These are phyloP conservation scores for Trichogramma pretiosum DNA, from an alignment of 1,140 invertebrate genomes.

Conservation along the genomic window DNA sequence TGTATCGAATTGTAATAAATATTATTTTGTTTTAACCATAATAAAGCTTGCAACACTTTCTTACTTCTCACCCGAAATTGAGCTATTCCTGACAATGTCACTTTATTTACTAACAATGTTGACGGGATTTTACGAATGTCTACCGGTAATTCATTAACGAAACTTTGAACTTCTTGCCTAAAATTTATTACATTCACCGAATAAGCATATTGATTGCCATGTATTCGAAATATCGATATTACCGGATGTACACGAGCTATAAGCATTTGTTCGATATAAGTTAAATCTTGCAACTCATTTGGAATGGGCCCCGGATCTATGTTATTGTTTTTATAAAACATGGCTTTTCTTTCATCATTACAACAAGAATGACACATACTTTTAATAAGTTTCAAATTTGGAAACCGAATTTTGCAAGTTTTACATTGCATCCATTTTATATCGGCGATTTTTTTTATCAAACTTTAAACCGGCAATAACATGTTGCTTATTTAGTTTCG, in stretches of 20 bases:
- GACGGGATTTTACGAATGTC: no score
- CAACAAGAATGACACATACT: background rate
- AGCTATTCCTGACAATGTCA: background rate
- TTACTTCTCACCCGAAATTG: background rate
- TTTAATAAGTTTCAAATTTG: background rate
- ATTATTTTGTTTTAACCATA: background rate
- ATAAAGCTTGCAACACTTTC: background rate
- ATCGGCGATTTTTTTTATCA: background rate
- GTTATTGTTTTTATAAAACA: background rate
- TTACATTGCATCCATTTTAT: background rate
- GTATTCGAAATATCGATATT: background rate
- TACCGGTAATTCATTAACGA: no score
- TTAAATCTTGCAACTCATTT: background rate
- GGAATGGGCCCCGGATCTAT: background rate
- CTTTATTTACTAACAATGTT: background rate
- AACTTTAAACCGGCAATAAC: no score
- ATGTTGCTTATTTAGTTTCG: no score
- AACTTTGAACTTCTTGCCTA: no score
- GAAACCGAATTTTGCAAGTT: background rate
- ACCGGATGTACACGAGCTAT: background rate
- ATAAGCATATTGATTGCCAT: no score
- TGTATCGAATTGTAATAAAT: no score
- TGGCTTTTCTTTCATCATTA: background rate
- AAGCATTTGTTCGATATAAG: conserved; percentile 2
- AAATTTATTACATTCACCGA: no score